Evolutionary conservation across 2,888 invertebrate species (phyloP).

Genomic region (Sphaerophoria taeniata): DNA sequence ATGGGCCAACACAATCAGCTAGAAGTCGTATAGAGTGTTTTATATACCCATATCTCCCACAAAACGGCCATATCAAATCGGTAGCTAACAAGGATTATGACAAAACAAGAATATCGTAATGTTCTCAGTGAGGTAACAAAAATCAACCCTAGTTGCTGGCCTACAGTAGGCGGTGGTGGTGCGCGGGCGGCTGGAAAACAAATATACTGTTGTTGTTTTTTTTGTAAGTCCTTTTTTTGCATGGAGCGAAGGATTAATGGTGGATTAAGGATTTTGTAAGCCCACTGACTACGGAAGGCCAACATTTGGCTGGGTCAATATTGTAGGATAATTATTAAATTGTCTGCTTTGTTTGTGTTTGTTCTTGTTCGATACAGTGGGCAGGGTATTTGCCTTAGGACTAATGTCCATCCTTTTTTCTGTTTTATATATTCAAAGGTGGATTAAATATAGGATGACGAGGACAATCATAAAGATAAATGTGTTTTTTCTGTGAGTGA

Average conservation of each 20-base stretch:
- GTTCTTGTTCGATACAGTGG: constrained; percentile 6
- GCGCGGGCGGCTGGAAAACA: constrained; percentile 28
- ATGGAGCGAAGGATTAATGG: constrained; percentile 50
- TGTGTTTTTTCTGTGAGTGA: constrained; percentile 50
- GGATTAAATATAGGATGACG: constrained; percentile 19
- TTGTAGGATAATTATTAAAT: constrained; percentile 66
- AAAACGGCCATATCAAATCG: constrained; percentile 50
- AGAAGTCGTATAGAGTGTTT: constrained; percentile 46
- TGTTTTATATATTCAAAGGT: constrained; percentile 51
- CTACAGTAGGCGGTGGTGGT: not conserved
- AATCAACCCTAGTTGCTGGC: not conserved
- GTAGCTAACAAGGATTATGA: constrained; percentile 59
- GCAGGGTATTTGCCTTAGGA: constrained; percentile 15
- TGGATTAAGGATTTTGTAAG: constrained; percentile 49
- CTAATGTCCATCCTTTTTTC: not conserved
- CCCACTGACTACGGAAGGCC: constrained; percentile 21
- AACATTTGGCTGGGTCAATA: constrained; percentile 50
- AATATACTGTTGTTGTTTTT: constrained; percentile 41
- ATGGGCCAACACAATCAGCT: not conserved
- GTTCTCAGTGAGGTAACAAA: not conserved
- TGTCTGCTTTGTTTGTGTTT: constrained; percentile 43
- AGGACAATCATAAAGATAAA: constrained; percentile 47
- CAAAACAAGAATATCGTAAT: constrained; percentile 48
- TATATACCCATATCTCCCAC: constrained; percentile 14
- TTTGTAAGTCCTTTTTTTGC: constrained; percentile 6